These are phyloP conservation scores for Schrankia costaestrigalis DNA, from an alignment of 2,888 invertebrate species.

Conservation along the genomic window DNA sequence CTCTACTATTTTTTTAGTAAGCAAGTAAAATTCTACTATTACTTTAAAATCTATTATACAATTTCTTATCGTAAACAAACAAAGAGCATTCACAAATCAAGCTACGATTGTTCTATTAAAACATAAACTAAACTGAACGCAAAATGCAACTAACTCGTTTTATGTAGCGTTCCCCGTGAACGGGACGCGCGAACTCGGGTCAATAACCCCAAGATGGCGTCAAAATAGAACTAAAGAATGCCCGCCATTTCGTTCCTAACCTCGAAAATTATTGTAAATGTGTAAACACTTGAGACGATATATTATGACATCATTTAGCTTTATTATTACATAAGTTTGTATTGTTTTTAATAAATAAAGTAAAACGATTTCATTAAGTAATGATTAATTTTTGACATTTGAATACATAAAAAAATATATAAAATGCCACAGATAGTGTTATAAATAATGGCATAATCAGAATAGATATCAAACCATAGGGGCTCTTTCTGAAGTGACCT, in stretches of 20 bases:
- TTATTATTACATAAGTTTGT: no score
- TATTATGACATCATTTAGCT: slow-evolving; percentile 23
- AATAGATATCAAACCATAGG: no score
- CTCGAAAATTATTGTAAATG: slow-evolving; percentile 67
- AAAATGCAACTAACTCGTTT: slow-evolving; percentile 45
- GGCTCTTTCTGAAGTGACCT: no score
- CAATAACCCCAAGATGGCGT: slow-evolving; percentile 72
- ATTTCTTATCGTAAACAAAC: slow-evolving; percentile 8
- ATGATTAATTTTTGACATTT: no score
- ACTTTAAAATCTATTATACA: no score
- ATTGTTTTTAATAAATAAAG: no score
- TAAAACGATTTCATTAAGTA: no score
- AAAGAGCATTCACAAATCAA: slow-evolving; percentile 27
- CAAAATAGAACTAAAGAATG: slow-evolving; percentile 76
- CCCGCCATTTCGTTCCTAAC: slow-evolving; percentile 75
- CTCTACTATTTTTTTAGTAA: no score
- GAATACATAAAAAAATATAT: no score
- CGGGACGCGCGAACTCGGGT: slow-evolving; percentile 59
- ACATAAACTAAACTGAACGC: slow-evolving; percentile 38
- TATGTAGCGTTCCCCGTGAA: slow-evolving; percentile 43
- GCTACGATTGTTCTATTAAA: slow-evolving; percentile 27
- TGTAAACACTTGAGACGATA: slow-evolving; percentile 26
- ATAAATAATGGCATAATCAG: no score
- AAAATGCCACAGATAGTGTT: no score
- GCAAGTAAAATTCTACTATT: no score